Evolutionary conservation across 2,797 vertebrate species (phyloP).

Genomic region (Premnoplex brunnescens): DNA sequence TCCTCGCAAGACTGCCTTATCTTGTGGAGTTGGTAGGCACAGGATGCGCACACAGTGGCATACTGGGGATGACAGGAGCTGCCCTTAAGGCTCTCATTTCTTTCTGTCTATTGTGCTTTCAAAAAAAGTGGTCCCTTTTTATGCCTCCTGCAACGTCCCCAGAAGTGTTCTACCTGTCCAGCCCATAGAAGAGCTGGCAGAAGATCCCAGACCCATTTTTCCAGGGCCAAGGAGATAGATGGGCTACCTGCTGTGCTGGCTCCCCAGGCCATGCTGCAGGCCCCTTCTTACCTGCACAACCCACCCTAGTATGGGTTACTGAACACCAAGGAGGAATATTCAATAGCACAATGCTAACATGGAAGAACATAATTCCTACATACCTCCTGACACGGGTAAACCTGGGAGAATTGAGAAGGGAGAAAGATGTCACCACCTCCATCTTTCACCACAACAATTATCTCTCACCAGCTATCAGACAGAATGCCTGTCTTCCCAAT

Average conservation of each 20-base stretch:
- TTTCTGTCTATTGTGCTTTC: not conserved
- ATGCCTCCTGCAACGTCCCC: not conserved
- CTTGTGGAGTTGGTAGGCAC: not conserved
- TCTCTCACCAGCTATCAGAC: not conserved
- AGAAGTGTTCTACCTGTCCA: not conserved
- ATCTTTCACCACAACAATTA: not conserved
- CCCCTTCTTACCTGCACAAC: not conserved
- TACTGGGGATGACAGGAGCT: not conserved
- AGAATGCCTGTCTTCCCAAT: fast-evolving
- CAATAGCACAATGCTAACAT: not conserved
- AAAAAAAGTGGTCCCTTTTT: not conserved
- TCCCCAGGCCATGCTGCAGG: not conserved
- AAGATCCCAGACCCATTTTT: not conserved
- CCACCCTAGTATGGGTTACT: not conserved
- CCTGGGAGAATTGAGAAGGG: not conserved
- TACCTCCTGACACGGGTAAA: not conserved
- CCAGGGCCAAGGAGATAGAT: not conserved
- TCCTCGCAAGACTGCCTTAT: not conserved
- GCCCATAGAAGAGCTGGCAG: not conserved
- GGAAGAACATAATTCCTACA: not conserved
- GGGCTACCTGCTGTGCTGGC: not conserved
- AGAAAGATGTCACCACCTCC: not conserved
- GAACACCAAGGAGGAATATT: not conserved
- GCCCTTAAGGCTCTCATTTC: not conserved
- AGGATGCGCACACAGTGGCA: not conserved